These are phyloP conservation scores for Troglohyphantes excavatus DNA, from an alignment of 2,888 invertebrate genomes.

Conservation along the genomic window DNA sequence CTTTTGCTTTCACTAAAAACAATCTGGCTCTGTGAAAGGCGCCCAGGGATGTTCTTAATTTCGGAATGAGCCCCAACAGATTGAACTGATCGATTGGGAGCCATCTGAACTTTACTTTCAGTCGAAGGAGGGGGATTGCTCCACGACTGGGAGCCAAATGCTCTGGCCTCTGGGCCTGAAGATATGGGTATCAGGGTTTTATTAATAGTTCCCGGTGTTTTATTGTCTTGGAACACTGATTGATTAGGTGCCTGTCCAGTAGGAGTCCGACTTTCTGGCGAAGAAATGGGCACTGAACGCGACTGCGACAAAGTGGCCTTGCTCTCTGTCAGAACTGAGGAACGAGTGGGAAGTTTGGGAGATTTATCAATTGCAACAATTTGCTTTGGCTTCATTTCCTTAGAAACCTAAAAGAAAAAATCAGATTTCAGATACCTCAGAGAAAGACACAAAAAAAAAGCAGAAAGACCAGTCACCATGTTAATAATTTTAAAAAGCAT, in stretches of 20 bases:
- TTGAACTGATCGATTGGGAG: constrained; percentile 11
- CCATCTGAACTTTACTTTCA: constrained; percentile 40
- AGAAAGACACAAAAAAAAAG: constrained; percentile 28
- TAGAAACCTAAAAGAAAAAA: constrained; percentile 47
- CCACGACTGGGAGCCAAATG: constrained; percentile 17
- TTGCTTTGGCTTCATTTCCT: constrained; percentile 54
- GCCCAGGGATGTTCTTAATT: constrained; percentile 8
- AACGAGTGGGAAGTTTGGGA: constrained; percentile 17
- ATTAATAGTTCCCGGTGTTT: constrained; percentile 3
- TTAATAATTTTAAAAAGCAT: neutral
- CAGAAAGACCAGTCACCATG: constrained; percentile 23
- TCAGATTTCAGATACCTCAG: constrained; percentile 22
- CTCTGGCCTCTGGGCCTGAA: constrained; percentile 15
- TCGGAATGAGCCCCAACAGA: neutral
- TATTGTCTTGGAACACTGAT: constrained; percentile 35
- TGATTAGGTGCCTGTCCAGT: constrained; percentile 29
- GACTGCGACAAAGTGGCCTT: constrained; percentile 36
- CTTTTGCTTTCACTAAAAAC: constrained; percentile 29
- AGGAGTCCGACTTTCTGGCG: constrained; percentile 35
- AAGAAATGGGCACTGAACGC: neutral
- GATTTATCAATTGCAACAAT: constrained; percentile 36
- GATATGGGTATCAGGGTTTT: neutral
- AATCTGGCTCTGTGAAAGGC: constrained; percentile 9
- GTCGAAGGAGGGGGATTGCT: constrained; percentile 8
- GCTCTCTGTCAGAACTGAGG: constrained; percentile 34